A percentile compares a stretch with the other conserved stretches of the same genome.
These are phyloP conservation scores for Sclerodermus sp. DNA, from an alignment of 2,888 invertebrate genomes.

Conservation along the genomic window DNA sequence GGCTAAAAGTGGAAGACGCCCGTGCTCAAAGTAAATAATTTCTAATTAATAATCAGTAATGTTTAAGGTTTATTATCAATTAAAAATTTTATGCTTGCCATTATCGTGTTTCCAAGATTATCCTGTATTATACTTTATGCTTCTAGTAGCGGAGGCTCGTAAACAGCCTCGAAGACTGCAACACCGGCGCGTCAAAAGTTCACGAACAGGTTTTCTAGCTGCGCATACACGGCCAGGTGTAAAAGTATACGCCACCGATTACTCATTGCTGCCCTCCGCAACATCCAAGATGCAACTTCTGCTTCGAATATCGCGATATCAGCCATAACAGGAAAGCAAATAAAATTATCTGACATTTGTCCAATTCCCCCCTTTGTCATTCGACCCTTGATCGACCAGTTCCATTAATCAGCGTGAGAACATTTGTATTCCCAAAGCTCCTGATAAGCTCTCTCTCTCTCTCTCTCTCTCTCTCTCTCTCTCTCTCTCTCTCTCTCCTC, in stretches of 20 bases:
- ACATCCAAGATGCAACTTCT: background rate
- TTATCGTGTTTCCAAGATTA: no score
- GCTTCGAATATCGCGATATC: slow-evolving; percentile 15
- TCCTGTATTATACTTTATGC: no score
- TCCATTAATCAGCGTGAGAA: slow-evolving; percentile 22
- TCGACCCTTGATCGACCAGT: background rate
- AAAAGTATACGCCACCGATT: background rate
- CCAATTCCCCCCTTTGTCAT: slow-evolving; percentile 5
- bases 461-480: no score
- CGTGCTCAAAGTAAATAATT: no score
- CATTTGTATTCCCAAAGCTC: background rate
- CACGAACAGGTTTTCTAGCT: background rate
- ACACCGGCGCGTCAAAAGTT: background rate
- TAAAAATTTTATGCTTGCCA: no score
- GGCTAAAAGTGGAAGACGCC: no score
- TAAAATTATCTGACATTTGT: slow-evolving; percentile 16
- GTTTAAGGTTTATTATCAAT: no score
- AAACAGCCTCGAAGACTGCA: no score
- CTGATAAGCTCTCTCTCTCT: background rate
- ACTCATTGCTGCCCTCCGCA: background rate
- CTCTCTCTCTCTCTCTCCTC: no score
- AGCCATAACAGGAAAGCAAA: slow-evolving; percentile 26
- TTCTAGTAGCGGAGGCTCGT: no score
- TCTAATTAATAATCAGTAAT: no score
- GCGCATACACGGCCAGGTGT: background rate